Percentiles rank a stretch among this genome's conserved stretches.
phyloP scores from a whole-genome alignment of 1,140 invertebrate species.

The Euura saliciscinereae region DNA sequence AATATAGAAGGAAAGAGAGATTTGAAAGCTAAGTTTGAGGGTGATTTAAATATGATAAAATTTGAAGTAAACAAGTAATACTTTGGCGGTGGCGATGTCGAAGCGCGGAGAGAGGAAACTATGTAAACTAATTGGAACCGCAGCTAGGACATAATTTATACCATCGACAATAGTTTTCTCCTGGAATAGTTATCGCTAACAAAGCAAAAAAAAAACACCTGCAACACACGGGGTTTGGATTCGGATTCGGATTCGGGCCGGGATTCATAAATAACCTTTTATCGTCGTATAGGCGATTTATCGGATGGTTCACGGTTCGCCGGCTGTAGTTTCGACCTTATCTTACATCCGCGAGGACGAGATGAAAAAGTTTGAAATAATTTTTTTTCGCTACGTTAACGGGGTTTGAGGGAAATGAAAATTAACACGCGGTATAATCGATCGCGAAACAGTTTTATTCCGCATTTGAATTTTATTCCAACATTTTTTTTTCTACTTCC shows the following conservation, averaged over 20 bases:
- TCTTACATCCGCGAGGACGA: background rate
- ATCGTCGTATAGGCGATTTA: background rate
- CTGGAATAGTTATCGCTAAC: too few species aligned
- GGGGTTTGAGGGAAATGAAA: too few species aligned
- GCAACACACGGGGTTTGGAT: too few species aligned
- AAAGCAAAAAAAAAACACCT: too few species aligned
- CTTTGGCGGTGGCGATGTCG: background rate
- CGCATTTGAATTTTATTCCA: background rate
- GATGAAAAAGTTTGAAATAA: slow-evolving; percentile 4
- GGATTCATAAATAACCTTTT: background rate
- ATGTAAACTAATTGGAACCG: background rate
- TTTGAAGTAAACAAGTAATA: slow-evolving; percentile 3
- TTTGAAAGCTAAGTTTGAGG: background rate
- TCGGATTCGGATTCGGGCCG: background rate
- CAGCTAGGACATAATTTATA: background rate
- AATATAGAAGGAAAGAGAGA: background rate
- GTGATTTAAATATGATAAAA: background rate
- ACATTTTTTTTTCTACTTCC: too few species aligned
- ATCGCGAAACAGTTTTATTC: background rate
- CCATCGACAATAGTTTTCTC: background rate
- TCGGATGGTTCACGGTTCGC: background rate
- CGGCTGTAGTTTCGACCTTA: background rate
- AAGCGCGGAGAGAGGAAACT: background rate
- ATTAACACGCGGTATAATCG: too few species aligned
- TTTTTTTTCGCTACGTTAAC: background rate